phyloP scores from a whole-genome alignment of 2,888 invertebrate genomes.

The Drosophila bunnanda region DNA sequence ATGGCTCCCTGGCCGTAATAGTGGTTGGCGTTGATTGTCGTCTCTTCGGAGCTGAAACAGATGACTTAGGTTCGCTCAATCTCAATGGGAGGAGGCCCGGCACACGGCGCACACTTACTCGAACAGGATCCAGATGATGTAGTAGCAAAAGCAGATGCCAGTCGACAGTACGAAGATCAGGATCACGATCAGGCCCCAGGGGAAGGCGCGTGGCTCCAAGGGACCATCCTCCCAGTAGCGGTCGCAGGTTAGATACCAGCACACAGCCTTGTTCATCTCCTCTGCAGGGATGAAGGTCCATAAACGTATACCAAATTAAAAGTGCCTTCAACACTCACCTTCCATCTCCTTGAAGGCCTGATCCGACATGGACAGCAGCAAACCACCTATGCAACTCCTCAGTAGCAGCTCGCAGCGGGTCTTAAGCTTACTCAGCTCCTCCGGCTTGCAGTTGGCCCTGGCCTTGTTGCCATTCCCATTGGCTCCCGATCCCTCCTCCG shows the following conservation, averaged over 20 bases:
- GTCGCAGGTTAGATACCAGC: constrained; percentile 96
- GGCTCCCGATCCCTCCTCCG: constrained; percentile 40
- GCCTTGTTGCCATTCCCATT: constrained; percentile 84
- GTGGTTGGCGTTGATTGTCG: constrained; percentile 83
- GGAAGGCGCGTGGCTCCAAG: constrained; percentile 90
- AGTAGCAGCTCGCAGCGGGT: constrained; percentile 90
- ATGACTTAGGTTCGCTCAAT: constrained; percentile 82
- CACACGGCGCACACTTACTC: constrained; percentile 88
- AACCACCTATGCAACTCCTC: constrained; percentile 92
- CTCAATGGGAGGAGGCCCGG: constrained; percentile 54
- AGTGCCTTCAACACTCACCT: constrained; percentile 86
- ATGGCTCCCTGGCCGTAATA: constrained; percentile 45
- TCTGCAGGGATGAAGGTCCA: constrained; percentile 86
- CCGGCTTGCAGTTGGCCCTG: constrained; percentile 92
- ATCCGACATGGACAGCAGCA: constrained; percentile 91
- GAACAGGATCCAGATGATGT: constrained; percentile 96
- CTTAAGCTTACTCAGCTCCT: constrained; percentile 90
- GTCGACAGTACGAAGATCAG: constrained; percentile 92
- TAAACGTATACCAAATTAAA: background rate
- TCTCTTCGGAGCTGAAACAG: constrained; percentile 83
- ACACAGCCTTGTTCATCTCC: constrained; percentile 94
- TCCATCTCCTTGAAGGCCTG: constrained; percentile 94
- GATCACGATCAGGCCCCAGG: constrained; percentile 91
- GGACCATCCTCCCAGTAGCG: constrained; percentile 95
- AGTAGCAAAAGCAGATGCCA: constrained; percentile 95